These are phyloP conservation scores for Sus scrofa DNA, from an alignment of 2,113 vertebrate genomes.

Conservation along the genomic window T2T-Sscrofa CM000817.6:100794501-100795000, in stretches of 20 bases:
- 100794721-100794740: background rate
- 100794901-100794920: too few relatives aligned
- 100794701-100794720: background rate
- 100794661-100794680: background rate
- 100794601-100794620: background rate
- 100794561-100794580: background rate
- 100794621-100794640: background rate
- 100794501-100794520: too few relatives aligned
- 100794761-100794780: too few relatives aligned
- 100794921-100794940: too few relatives aligned
- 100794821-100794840: too few relatives aligned
- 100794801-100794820: too few relatives aligned
- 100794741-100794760: background rate
- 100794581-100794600: background rate
- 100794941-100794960: too few relatives aligned
- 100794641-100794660: background rate
- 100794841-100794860: too few relatives aligned
- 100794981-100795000: background rate
- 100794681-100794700: background rate
- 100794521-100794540: background rate
- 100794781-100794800: too few relatives aligned
- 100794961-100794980: too few relatives aligned
- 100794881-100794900: too few relatives aligned
- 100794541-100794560: background rate
- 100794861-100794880: too few relatives aligned